A percentile compares a stretch with the other conserved stretches of the same genome.
Conservation (phyloP, 2,797 vertebrate genomes). For the Argentina silus region DNA sequence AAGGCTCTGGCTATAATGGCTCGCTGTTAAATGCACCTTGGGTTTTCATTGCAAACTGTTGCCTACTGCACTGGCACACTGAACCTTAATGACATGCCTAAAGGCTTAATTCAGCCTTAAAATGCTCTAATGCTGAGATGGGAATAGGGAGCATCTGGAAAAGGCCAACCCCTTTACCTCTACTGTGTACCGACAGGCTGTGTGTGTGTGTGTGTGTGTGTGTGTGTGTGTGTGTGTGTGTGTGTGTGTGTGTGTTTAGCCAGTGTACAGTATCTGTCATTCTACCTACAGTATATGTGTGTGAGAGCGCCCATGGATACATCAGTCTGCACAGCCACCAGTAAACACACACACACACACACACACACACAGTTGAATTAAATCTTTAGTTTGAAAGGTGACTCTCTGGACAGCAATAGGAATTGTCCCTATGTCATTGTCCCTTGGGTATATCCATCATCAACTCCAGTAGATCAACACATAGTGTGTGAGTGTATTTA, state of each 20-base stretch:
- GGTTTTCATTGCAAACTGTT: slow-evolving; percentile 21
- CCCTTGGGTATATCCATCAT: no score
- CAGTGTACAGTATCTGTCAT: no score
- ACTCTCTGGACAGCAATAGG: no score
- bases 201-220: slow-evolving; percentile 1
- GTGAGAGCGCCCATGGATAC: background rate
- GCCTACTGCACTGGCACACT: slow-evolving; percentile 6
- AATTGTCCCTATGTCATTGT: no score
- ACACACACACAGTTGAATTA: no score
- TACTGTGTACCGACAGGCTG: background rate
- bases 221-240: slow-evolving; percentile 20
- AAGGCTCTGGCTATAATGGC: slow-evolving; percentile 12
- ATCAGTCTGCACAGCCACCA: background rate
- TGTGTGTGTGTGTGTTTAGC: background rate
- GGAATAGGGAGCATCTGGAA: slow-evolving; percentile 29
- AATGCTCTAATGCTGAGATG: background rate
- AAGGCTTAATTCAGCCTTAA: slow-evolving; percentile 7
- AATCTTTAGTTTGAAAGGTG: no score
- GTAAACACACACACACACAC: no score
- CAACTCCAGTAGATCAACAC: no score
- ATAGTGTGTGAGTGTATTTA: no score
- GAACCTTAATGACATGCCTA: slow-evolving; percentile 11
- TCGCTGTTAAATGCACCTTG: slow-evolving; percentile 23
- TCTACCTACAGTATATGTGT: background rate
- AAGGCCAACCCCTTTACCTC: slow-evolving; percentile 9